Base-by-base conservation (phyloP, 2,888 invertebrate species). In the Xanthia icteritia region DNA sequence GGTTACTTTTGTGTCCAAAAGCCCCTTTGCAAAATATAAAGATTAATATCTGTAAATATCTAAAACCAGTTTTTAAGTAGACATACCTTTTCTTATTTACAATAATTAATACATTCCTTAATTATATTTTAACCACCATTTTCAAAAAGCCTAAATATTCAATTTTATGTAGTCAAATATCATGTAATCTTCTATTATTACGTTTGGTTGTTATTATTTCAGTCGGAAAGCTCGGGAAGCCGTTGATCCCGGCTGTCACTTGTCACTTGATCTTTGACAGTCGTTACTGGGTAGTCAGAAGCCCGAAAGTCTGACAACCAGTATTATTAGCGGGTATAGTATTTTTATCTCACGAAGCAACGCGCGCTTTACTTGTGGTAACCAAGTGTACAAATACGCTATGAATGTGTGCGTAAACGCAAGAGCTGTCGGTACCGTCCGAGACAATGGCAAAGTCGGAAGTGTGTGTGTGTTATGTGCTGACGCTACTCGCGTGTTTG, bases 71-170 rank as follows among this genome's bases (percentile, higher is more conserved):
- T n/a, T 36, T 69, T 79, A 84, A 74, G 81, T 84, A 54, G 5
- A 73, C 56, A 67, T n/a, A 71, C 63, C 61, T 13, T 68, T 51
- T 31, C 0, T 2, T 80, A 84, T 73, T 31, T 67, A 79, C 70
- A 82, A 70, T 65, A 27, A 78, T 61, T 73, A 82, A 82, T 82
- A 84, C 84, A 67, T 73, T 4, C 2, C 11, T 67, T 73, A 66
- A 42, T 58, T 51, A 27, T 5, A 42, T 56, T 31, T 20, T 56
- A 51, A 63, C 48, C 31, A 36, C 3, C 15, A 20, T 36, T 67
- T 76, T 63, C 36, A 13, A 27, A 68, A 82, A 58, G 42, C 56
- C 77, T 58, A 17, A 17, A 1, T 5, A 2, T 8, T 48, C 17
- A 15, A 23, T 45, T 36, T 27, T 17, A 15, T 36, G 2, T 3